phyloP scores from a whole-genome alignment of 30 jellyfish, hydroid and myxozoan genomes.

The Catostylus mosaicus region DNA sequence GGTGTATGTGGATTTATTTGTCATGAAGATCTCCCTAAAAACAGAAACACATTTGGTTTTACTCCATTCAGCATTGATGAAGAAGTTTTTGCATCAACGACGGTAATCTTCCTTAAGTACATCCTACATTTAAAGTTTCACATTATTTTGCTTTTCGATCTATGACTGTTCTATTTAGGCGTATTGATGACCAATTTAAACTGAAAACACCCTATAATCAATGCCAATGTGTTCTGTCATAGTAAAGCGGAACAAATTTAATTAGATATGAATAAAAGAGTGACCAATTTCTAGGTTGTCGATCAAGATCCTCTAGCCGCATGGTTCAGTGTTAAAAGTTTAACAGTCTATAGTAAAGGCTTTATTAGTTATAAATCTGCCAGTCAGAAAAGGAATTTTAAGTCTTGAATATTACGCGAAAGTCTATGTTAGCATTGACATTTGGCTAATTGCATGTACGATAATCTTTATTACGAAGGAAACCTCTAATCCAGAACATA shows the following conservation, averaged over 20 bases:
- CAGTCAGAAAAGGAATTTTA: too few species aligned
- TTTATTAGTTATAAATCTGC: too few species aligned
- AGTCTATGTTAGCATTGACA: not conserved
- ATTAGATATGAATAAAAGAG: not conserved
- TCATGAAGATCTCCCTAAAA: slow-evolving; percentile 24
- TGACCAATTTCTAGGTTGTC: too few species aligned
- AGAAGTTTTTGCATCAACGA: slow-evolving; percentile 35
- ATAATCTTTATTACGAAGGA: not conserved
- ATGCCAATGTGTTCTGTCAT: not conserved
- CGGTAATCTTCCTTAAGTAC: slow-evolving; percentile 7
- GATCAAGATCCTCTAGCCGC: too few species aligned
- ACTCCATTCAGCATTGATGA: slow-evolving; percentile 4
- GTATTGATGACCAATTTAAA: not conserved
- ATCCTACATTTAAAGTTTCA: too few species aligned
- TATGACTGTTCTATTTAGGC: not conserved
- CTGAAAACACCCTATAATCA: not conserved
- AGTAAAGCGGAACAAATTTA: not conserved
- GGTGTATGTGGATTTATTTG: slow-evolving; percentile 55
- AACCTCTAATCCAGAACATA: not conserved
- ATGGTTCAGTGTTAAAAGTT: not conserved
- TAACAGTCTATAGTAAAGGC: too few species aligned
- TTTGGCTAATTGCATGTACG: not conserved
- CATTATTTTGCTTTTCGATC: not conserved
- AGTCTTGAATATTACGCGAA: not conserved
- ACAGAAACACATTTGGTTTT: slow-evolving; percentile 29